Base-by-base conservation (phyloP, 2,888 invertebrate species). In the Zhengitettix transpicula region DNA sequence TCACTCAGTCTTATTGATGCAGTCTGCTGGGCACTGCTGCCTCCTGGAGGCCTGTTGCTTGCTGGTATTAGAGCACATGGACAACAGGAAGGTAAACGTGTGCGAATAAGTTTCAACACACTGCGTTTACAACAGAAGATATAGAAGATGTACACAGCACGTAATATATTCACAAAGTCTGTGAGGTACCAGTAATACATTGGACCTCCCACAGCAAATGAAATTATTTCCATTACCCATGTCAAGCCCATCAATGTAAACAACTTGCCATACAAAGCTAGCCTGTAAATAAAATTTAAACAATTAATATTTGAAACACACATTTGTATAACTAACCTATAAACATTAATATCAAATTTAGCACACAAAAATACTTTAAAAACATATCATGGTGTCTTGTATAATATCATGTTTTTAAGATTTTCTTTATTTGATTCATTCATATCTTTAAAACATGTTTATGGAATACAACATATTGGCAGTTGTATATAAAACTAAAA, bases 61-160 rank as follows among this genome's bases (percentile, higher is more conserved):
- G 47, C 47, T 5, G 47, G 47, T 28, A 5, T 28, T n/a, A 47
- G 47, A n/a, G 47, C 12, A n/a, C 9, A 47, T 3, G 47, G 47
- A 8, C 47, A 47, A 8, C 47, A 47, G 5, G 47, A 47, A n/a
- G 47, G 47, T 14, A 47, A n/a, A 12, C 47, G 12, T 8, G 12
- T 11, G 5, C 57, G 16, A 8, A 60, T 28, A 0, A 47, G n/a
- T 14, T 28, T 51, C 52, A 58, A 58, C 47, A 65, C 65, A 12
- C 59, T 61, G 16, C 55, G 61, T 55, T 68, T 67, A 60, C 68
- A 68, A 14, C 66, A 65, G 60, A 68, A 67, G 47, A 68, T 64
- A 41, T 67, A 54, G 56, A 68, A 67, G 51, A 68, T 62, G 60
- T 65, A 65, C 3, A 68, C 62, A 1, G 65, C 66, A 44, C 66